Base-by-base conservation (phyloP, 2,888 invertebrate genomes). In the Yponomeuta sedellus region DNA sequence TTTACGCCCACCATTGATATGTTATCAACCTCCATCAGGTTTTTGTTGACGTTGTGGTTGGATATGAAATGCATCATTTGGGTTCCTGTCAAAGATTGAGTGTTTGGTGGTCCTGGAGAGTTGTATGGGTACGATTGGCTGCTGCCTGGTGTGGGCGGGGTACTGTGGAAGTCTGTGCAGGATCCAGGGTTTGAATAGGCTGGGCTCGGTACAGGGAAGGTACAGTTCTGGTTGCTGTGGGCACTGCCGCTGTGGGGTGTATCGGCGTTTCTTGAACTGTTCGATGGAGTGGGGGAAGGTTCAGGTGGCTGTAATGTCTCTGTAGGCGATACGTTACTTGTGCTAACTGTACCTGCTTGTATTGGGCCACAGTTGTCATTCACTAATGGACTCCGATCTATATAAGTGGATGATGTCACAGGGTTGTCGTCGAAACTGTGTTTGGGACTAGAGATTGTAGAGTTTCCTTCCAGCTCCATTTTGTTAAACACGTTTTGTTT, bases 331-430 rank as follows among this genome's bases (percentile, higher is more conserved):
- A 95, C 95, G 74, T 96, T 94, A 78, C 96, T 96, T 0, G 96
- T 96, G 72, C 96, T 96, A 11, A 97, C 95, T 0, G 96, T 95
- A 0, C 96, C 96, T 6, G 96, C 96, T 80, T 97, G 96, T 68
- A 96, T 96, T 0, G 96, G 96, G 0, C 93, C 92, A 73, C 95
- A 92, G 39, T 92, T 92, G 73, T 95, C 95, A 10, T 93, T 91
- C 28, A 91, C 87, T 76, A 80, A 88, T n/a, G 91, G 82, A 72
- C 89, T 88, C 70, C 94, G 91, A 56, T 94, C 94, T 1, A 91
- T 88, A 70, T 92, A 94, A 6, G 94, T 94, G 16, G 94, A 94
- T 12, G 95, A 95, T 12, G 94, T 94, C 2, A 95, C 94, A 12
- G 94, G 94, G 79, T 91, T 93, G 61, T 93, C 93, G 1, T 91